Conservation (phyloP, 2,113 vertebrate species). For the Apodemus speciosus region DNA sequence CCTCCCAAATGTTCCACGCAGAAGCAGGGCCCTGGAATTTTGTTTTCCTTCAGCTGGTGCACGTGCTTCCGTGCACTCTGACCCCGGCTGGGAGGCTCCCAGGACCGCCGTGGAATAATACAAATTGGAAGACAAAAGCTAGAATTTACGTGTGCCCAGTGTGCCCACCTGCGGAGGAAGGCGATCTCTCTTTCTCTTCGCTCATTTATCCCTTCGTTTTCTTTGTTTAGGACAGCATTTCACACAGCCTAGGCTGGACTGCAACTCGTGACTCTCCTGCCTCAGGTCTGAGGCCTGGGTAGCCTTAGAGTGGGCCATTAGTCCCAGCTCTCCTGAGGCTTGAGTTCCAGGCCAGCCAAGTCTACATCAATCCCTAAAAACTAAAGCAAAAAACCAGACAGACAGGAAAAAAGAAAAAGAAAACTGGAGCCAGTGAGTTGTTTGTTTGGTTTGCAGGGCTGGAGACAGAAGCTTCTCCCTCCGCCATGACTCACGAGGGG, state of each 20-base stretch:
- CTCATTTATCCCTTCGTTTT: no score
- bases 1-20: not conserved
- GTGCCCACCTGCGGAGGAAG: no score
- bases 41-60: not conserved
- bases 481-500: not conserved
- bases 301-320: not conserved
- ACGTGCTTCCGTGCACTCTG: not conserved
- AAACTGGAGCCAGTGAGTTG: not conserved
- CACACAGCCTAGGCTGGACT: not conserved
- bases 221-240: not conserved
- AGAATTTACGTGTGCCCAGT: no score
- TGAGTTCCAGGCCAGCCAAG: not conserved
- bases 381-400: not conserved
- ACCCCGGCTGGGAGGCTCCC: not conserved
- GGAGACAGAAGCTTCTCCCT: not conserved
- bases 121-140: not conserved
- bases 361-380: not conserved
- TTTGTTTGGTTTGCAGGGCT: not conserved
- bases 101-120: not conserved
- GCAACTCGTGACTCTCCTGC: not conserved
- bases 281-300: not conserved
- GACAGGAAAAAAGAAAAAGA: not conserved
- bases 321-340: not conserved
- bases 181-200: fast-evolving
- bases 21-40: not conserved